Conservation (phyloP, 2,797 vertebrate genomes). For the Smutsia gigantea region DNA sequence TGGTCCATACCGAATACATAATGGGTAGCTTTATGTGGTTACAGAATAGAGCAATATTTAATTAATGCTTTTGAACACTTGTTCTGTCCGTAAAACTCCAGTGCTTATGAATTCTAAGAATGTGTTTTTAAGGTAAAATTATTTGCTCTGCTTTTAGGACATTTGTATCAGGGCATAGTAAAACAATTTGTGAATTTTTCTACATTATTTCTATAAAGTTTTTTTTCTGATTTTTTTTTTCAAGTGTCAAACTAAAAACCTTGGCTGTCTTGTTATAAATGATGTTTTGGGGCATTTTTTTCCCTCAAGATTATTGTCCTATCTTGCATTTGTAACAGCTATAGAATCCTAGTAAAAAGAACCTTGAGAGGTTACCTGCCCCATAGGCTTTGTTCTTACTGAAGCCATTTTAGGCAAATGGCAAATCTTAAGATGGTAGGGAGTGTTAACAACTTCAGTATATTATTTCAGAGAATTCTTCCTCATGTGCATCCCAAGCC, state of each 20-base stretch:
- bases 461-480: background rate
- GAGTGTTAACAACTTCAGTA: background rate
- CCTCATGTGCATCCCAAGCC: background rate
- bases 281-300: background rate
- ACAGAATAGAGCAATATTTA: background rate
- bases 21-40: background rate
- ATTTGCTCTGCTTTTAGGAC: background rate
- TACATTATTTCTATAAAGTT: background rate
- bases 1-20: background rate
- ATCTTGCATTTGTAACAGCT: background rate
- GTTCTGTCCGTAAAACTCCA: background rate
- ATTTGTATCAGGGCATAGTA: background rate
- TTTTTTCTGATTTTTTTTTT: background rate
- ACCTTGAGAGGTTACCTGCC: background rate
- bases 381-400: background rate
- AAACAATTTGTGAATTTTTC: conserved; percentile 10
- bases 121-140: conserved; percentile 5
- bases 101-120: background rate
- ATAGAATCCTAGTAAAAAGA: background rate
- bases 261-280: conserved; percentile 38
- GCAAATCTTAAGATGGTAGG: background rate
- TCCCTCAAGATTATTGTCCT: background rate
- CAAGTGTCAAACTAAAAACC: background rate
- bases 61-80: background rate
- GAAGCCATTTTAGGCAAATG: conserved; percentile 4